These are phyloP conservation scores for Scrobipalpa costella DNA, from an alignment of 2,888 invertebrate genomes.

Conservation along the genomic window DNA sequence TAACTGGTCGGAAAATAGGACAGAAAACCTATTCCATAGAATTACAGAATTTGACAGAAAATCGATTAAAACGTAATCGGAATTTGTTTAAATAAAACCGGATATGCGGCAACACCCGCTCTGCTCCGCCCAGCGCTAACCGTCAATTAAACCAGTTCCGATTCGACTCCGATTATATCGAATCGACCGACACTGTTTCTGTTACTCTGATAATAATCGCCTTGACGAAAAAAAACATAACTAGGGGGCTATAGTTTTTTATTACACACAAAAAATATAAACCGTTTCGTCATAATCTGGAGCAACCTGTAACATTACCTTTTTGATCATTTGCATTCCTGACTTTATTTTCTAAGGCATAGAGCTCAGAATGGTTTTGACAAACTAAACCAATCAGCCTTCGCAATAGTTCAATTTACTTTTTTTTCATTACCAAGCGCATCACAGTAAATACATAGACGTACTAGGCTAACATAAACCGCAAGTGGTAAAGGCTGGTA, in stretches of 20 bases:
- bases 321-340: background rate
- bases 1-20: background rate
- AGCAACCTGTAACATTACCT: constrained; percentile 50
- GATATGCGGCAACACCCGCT: background rate
- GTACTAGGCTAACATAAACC: constrained; percentile 67
- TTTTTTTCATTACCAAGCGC: constrained; percentile 69
- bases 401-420: constrained; percentile 53
- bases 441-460: constrained; percentile 75
- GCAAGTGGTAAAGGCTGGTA: constrained; percentile 57
- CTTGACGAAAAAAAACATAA: background rate
- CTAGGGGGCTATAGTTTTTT: background rate
- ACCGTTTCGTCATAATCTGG: constrained; percentile 36
- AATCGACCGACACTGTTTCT: background rate
- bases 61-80: no score
- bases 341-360: background rate
- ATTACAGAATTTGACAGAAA: no score
- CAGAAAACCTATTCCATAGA: background rate
- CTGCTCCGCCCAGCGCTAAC: background rate
- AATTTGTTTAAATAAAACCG: background rate
- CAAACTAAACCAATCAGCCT: constrained; percentile 35
- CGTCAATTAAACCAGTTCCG: constrained; percentile 6
- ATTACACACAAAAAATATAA: background rate
- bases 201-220: background rate
- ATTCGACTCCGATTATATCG: background rate
- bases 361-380: background rate